Conservation (phyloP, 1,140 invertebrate species). For the Bombus ignitus region DNA sequence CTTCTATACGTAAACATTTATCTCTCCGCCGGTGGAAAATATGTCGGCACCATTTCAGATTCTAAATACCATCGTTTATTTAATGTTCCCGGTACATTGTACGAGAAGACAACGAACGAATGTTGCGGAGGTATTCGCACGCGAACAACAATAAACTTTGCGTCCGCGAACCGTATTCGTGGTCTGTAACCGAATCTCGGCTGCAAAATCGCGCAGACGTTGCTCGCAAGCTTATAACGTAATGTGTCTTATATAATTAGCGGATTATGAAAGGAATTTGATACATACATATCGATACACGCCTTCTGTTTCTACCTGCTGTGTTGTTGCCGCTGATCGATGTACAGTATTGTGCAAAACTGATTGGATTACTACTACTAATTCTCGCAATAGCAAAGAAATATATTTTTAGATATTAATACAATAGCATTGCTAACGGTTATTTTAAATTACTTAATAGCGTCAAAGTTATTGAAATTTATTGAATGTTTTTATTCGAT, state of each 20-base stretch:
- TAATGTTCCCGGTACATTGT: not conserved
- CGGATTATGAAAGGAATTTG: constrained; percentile 25
- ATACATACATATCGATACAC: too few relatives aligned
- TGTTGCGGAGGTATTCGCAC: not conserved
- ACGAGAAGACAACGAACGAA: not conserved
- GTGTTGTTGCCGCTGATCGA: not conserved
- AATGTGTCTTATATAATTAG: constrained; percentile 29
- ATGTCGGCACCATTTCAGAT: not conserved
- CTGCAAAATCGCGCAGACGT: not conserved
- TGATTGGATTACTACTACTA: not conserved
- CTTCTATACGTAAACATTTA: constrained; percentile 23
- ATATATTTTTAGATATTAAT: too few relatives aligned
- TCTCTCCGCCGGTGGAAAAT: not conserved
- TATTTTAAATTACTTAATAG: too few relatives aligned
- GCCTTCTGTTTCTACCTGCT: not conserved
- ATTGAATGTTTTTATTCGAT: too few relatives aligned
- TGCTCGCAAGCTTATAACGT: not conserved
- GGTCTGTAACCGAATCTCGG: not conserved
- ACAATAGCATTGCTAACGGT: too few relatives aligned
- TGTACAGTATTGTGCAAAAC: not conserved
- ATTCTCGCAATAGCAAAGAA: too few relatives aligned
- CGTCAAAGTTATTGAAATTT: too few relatives aligned
- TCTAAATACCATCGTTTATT: not conserved
- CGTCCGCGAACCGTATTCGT: not conserved
- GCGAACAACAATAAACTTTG: not conserved